Conservation (phyloP, 1,140 invertebrate genomes). For the Drosophila equinoxialis region DNA sequence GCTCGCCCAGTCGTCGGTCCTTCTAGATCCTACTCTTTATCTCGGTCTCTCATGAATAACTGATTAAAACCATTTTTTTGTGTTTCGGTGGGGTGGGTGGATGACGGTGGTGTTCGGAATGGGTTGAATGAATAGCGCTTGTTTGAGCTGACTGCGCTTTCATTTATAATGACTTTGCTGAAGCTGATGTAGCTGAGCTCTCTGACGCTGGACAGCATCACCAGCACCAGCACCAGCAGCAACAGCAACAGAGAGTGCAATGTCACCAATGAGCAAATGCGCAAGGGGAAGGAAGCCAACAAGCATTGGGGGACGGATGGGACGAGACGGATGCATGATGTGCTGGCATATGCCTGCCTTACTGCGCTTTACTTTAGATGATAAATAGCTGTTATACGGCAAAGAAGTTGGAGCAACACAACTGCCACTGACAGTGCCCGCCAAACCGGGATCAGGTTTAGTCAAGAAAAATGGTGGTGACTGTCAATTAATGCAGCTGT, state of each 20-base stretch:
- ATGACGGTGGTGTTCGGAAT: neutral
- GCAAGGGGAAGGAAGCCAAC: neutral
- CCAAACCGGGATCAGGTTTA: neutral
- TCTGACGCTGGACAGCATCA: neutral
- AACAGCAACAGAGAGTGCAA: constrained; percentile 17
- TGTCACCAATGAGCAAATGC: constrained; percentile 22
- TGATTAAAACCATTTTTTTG: constrained; percentile 75
- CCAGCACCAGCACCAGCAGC: no score
- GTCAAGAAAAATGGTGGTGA: constrained; percentile 4
- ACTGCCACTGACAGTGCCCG: neutral
- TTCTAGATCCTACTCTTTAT: constrained; percentile 37
- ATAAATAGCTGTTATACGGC: constrained; percentile 14
- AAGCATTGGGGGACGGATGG: neutral
- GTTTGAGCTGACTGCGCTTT: constrained; percentile 52
- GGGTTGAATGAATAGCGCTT: constrained; percentile 30
- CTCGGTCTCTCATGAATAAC: constrained; percentile 78
- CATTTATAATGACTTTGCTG: constrained; percentile 72
- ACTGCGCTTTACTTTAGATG: constrained; percentile 2
- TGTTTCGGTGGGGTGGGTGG: neutral
- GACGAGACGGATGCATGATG: neutral
- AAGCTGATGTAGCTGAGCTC: constrained; percentile 23
- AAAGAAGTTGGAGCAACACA: neutral
- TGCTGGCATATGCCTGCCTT: neutral
- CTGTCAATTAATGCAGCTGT: constrained; percentile 9
- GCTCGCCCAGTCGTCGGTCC: neutral